Evolutionary conservation across 2,797 vertebrate species (phyloP).

Genomic region (Psittacula derbiana): DNA sequence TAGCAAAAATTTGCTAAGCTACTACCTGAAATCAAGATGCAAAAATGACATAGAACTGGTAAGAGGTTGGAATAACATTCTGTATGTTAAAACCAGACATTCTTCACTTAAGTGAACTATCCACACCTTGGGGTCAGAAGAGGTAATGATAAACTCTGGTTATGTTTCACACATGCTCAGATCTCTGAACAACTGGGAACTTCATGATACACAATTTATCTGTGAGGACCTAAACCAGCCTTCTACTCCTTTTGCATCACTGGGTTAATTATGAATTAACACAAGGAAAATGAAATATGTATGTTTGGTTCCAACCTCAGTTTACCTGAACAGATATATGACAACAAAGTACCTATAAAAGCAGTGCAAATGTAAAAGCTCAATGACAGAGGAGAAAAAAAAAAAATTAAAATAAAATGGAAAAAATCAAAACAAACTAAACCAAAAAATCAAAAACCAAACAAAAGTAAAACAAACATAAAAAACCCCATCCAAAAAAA

Average conservation of each 20-base stretch:
- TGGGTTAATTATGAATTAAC: neutral
- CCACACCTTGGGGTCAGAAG: neutral
- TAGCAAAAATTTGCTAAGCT: neutral
- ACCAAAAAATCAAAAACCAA: neutral
- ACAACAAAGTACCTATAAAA: neutral
- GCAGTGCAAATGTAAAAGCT: slow-evolving; percentile 22
- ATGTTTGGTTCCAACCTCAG: neutral
- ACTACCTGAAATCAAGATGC: neutral
- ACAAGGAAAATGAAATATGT: neutral
- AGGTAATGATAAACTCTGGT: neutral
- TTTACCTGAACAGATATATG: neutral
- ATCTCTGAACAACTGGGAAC: neutral
- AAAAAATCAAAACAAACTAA: neutral
- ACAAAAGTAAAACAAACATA: neutral
- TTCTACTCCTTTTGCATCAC: neutral
- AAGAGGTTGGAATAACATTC: neutral
- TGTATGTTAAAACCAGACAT: neutral
- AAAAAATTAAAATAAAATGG: neutral
- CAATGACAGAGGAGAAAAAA: neutral
- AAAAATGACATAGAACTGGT: neutral
- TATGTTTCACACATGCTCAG: neutral
- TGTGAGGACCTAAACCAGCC: neutral
- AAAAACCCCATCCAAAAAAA: too few species aligned
- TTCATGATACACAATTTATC: neutral
- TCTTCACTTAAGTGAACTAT: neutral